Evolutionary conservation across 2,113 vertebrate genomes (phyloP).

Genomic region (Pelodiscus sinensis): DNA sequence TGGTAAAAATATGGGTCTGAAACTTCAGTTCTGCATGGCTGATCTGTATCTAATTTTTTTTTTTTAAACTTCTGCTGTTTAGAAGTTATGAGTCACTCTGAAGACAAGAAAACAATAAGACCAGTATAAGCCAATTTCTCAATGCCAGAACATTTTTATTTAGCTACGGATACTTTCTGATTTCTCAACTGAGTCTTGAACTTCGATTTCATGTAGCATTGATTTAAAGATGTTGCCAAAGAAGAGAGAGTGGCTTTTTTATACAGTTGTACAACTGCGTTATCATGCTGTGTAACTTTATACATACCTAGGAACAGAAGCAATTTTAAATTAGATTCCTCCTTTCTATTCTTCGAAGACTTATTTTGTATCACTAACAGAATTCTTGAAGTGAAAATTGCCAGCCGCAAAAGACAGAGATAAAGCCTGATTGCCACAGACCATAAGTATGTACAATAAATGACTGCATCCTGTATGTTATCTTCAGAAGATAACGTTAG

Average conservation of each 20-base stretch:
- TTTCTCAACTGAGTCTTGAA: constrained; percentile 55
- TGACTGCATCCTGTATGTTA: neutral
- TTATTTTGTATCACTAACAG: neutral
- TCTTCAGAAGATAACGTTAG: neutral
- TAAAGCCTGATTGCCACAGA: neutral
- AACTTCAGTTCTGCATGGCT: constrained; percentile 13
- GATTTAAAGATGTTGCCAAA: constrained; percentile 53
- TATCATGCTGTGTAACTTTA: constrained; percentile 34
- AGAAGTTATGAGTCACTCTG: constrained; percentile 72
- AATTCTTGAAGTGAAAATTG: constrained; percentile 33
- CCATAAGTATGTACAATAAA: neutral
- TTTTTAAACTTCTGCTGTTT: constrained; percentile 66
- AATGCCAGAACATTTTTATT: constrained; percentile 67
- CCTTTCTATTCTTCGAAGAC: constrained; percentile 33
- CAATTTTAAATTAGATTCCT: constrained; percentile 28
- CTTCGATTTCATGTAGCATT: constrained; percentile 56
- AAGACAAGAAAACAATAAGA: constrained; percentile 55
- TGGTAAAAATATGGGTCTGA: constrained; percentile 56
- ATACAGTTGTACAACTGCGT: constrained; percentile 56
- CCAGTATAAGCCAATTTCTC: constrained; percentile 60
- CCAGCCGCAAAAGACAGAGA: neutral
- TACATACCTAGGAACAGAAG: constrained; percentile 40
- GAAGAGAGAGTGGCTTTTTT: constrained; percentile 37
- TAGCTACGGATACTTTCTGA: constrained; percentile 60
- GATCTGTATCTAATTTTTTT: constrained; percentile 55